These are phyloP conservation scores for Botrylloides violaceus DNA, from an alignment of 23 tunicate genomes.

Conservation along the genomic window DNA sequence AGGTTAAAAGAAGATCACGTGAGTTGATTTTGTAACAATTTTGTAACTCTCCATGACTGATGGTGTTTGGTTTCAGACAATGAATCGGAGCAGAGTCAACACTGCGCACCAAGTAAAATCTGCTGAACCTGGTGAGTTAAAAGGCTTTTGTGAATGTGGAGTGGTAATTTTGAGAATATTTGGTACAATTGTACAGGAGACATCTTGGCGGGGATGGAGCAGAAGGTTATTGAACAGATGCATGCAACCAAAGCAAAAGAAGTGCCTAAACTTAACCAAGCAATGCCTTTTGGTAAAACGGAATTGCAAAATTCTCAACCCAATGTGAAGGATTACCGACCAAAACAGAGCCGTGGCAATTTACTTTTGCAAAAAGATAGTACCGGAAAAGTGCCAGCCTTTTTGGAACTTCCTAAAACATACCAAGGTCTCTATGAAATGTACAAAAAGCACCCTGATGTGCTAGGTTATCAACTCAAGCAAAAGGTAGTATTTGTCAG, in stretches of 20 bases:
- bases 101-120: too few relatives aligned
- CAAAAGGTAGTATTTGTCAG: constrained; percentile 26
- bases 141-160: too few relatives aligned
- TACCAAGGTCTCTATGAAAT: constrained; percentile 28
- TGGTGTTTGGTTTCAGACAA: too few relatives aligned
- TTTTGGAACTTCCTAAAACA: not conserved
- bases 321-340: not conserved
- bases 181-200: too few relatives aligned
- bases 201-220: constrained; percentile 11
- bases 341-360: not conserved
- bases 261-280: not conserved
- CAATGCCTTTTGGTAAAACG: not conserved
- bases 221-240: constrained; percentile 24
- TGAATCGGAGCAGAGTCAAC: too few relatives aligned
- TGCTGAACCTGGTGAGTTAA: too few relatives aligned
- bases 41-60: too few relatives aligned
- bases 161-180: too few relatives aligned
- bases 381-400: not conserved
- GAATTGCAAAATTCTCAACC: not conserved
- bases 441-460: constrained; percentile 59
- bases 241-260: constrained; percentile 3
- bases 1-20: too few relatives aligned
- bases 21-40: too few relatives aligned
- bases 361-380: not conserved
- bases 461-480: constrained; percentile 36